Evolutionary conservation across 2,797 vertebrate genomes (phyloP), one percentile per base, ranked within the genome.

Genomic region (Sorex maritimensis): DNA sequence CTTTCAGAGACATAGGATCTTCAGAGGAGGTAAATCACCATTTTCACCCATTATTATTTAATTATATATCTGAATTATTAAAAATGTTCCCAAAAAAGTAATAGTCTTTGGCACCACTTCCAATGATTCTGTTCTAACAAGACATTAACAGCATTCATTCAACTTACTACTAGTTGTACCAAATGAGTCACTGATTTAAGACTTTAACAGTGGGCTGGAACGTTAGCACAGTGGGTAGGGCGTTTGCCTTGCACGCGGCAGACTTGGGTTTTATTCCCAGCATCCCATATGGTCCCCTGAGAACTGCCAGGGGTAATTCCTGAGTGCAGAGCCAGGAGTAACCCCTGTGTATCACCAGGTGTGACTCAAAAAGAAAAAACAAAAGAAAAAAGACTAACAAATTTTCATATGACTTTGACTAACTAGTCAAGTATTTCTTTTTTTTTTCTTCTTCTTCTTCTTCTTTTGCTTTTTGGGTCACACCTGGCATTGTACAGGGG

Each of bases 321-420:
- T 34, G 34, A 34, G 34, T 34, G 34, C 34, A 34, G 34, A 34
- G 34, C 34, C 34, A 34, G 34, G 34, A 34, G 34, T 34, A 34
- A 34, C 34, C 34, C 34, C 34, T 34, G 34, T 34, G 34, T 34
- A 34, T 34, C 34, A 2, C 34, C 34, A 34, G 34, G 34, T 34
- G 34, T 34, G 34, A 34, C 34, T 2, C 34, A 34, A 34, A 34
- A 34, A 34, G 34, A 34, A 34, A 34, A 34, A 34, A 34, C 34
- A 34, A 34, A 34, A 34, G 34, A 34, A 34, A 34, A 34, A 34
- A 34, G 34, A 34, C 34, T 34, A 34, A 34, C 14, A 58, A 73
- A 67, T 41, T 92, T 85, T 91, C 86, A 71, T 79, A 61, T 71
- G 23, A 67, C 44, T 96, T 92, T 90, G 52, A 90, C 81, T 61